Evolutionary conservation across 2,113 vertebrate species (phyloP).

Genomic region (Clarias magur): DNA sequence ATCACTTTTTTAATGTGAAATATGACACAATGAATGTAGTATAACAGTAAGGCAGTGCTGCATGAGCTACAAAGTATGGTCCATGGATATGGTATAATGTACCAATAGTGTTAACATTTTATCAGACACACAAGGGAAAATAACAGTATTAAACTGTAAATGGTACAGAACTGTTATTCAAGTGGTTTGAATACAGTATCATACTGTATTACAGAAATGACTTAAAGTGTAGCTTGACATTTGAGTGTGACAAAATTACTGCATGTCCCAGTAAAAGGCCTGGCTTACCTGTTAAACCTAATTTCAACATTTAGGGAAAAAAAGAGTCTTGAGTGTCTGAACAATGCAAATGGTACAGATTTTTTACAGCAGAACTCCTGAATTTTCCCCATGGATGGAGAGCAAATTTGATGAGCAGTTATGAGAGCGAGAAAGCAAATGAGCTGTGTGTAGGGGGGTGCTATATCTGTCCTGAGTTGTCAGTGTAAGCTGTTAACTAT

Average conservation of each 20-base stretch:
- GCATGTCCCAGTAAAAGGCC: neutral
- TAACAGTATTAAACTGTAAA: neutral
- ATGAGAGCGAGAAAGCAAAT: conserved; percentile 45
- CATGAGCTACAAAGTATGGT: neutral
- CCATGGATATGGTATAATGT: neutral
- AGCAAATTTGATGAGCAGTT: conserved; percentile 18
- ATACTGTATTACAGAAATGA: neutral
- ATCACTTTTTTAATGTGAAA: neutral
- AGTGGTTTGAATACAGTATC: neutral
- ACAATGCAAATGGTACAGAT: conserved; percentile 17
- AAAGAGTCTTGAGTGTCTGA: neutral
- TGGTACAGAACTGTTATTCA: neutral
- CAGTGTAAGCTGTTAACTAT: conserved; percentile 4
- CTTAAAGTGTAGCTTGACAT: neutral
- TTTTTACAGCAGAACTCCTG: conserved; percentile 8
- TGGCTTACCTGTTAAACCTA: neutral
- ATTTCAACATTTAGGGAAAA: conserved; percentile 29
- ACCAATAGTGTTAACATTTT: neutral
- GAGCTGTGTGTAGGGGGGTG: conserved; percentile 35
- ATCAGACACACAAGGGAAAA: neutral
- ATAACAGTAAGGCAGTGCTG: neutral
- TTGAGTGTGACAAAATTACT: neutral
- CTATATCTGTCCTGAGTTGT: conserved; percentile 1
- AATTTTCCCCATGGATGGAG: conserved; percentile 28
- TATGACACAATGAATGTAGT: neutral